Conservation (phyloP, 2,797 vertebrate genomes). For the Lateolabrax maculatus region DNA sequence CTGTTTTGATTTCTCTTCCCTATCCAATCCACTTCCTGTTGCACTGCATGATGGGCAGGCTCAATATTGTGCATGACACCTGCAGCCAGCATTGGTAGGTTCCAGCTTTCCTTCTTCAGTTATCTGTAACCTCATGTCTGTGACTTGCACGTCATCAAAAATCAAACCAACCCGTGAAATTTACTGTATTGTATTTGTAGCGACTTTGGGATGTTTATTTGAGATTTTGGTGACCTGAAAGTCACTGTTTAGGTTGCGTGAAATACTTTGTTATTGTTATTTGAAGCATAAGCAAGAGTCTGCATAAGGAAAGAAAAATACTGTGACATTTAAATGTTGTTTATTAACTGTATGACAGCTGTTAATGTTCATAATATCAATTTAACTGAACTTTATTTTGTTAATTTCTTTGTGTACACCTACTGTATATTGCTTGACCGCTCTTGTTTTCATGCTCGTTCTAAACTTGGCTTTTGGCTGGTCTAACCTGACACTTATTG, state of each 20-base stretch:
- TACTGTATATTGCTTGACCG: slow-evolving; percentile 52
- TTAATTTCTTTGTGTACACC: slow-evolving; percentile 35
- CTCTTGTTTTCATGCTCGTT: slow-evolving; percentile 55
- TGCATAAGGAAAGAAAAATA: slow-evolving; percentile 35
- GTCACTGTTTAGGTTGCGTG: slow-evolving; percentile 45
- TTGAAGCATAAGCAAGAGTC: slow-evolving; percentile 36
- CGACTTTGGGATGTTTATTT: background rate
- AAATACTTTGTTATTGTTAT: slow-evolving; percentile 31
- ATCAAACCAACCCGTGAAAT: slow-evolving; percentile 14
- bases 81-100: slow-evolving; percentile 99
- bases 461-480: slow-evolving; percentile 79
- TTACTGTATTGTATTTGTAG: background rate
- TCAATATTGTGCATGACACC: slow-evolving; percentile 99
- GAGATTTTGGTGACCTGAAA: slow-evolving; percentile 59
- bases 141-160: slow-evolving; percentile 69
- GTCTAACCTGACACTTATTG: slow-evolving; percentile 66
- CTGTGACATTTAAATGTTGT: slow-evolving; percentile 46
- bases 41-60: slow-evolving; percentile 99
- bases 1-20: slow-evolving; percentile 98
- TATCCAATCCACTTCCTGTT: slow-evolving; percentile 98
- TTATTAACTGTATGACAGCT: slow-evolving; percentile 31
- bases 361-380: slow-evolving; percentile 22
- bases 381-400: slow-evolving; percentile 35
- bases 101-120: slow-evolving; percentile 93
- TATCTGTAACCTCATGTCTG: slow-evolving; percentile 71